Percentiles rank a stretch among this genome's conserved stretches.
These are phyloP conservation scores for Leucania comma DNA, from an alignment of 2,888 invertebrate species.

Conservation along the genomic window DNA sequence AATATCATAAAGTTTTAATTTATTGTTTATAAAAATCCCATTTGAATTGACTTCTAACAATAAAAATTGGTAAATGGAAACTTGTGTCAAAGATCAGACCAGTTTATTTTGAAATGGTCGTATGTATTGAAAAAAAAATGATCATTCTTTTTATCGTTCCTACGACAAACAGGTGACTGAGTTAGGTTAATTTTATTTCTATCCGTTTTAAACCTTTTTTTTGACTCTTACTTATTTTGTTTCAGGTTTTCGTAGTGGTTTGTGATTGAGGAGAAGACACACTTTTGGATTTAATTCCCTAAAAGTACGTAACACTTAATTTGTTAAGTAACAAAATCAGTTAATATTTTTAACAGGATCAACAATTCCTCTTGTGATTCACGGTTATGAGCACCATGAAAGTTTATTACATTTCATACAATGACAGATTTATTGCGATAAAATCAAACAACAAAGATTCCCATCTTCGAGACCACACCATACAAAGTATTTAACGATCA, in stretches of 20 bases:
- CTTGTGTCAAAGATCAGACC: slow-evolving; percentile 33
- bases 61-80: slow-evolving; percentile 35
- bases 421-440: slow-evolving; percentile 36
- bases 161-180: not conserved
- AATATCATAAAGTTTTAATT: slow-evolving; percentile 51
- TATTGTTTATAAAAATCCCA: slow-evolving; percentile 41
- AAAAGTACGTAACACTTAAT: slow-evolving; percentile 41
- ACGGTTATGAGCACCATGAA: not conserved
- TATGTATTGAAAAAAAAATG: not conserved
- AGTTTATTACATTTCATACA: slow-evolving; percentile 20
- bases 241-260: slow-evolving; percentile 36
- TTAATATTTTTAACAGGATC: slow-evolving; percentile 17
- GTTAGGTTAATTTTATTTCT: not conserved
- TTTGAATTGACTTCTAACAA: slow-evolving; percentile 38
- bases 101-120: slow-evolving; percentile 15
- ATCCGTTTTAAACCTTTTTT: not conserved
- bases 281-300: slow-evolving; percentile 5
- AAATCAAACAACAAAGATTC: slow-evolving; percentile 49
- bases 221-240: slow-evolving; percentile 27
- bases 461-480: slow-evolving; percentile 52
- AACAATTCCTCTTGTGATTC: not conserved
- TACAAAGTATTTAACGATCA: slow-evolving; percentile 52
- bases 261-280: slow-evolving; percentile 14
- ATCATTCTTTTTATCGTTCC: slow-evolving; percentile 1
- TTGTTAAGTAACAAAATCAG: not conserved